Percentiles rank a stretch among this genome's conserved stretches.
Evolutionary conservation across 2,888 invertebrate species (phyloP).

Genomic region (Bruchidius siliquastri): DNA sequence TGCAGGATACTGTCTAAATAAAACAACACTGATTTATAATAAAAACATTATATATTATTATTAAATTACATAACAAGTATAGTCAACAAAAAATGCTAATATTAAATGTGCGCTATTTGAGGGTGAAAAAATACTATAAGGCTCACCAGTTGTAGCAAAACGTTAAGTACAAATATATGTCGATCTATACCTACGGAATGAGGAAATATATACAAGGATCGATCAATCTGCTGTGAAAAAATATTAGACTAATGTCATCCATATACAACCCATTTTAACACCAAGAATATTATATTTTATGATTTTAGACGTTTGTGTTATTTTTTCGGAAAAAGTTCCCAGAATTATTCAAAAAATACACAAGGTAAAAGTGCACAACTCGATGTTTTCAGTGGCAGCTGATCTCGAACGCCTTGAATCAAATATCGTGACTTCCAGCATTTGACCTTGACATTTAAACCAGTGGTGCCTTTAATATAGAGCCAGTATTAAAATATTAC

Average conservation of each 20-base stretch:
- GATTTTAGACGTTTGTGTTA: not conserved
- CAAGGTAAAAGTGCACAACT: too few species aligned
- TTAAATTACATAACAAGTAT: not conserved
- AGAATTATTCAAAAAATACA: too few species aligned
- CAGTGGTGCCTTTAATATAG: too few species aligned
- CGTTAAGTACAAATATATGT: not conserved
- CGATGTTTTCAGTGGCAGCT: too few species aligned
- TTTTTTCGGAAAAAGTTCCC: not conserved
- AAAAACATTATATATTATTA: not conserved
- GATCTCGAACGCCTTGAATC: too few species aligned
- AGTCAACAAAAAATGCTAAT: not conserved
- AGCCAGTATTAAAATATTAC: too few species aligned
- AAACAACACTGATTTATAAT: constrained; percentile 1
- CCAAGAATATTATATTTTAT: not conserved
- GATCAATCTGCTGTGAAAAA: not conserved
- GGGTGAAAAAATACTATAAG: not conserved
- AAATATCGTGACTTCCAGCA: too few species aligned
- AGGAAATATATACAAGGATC: not conserved
- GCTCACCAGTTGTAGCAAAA: not conserved
- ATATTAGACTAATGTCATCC: not conserved
- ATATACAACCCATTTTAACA: not conserved
- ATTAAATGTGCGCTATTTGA: not conserved
- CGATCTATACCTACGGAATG: not conserved
- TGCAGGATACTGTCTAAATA: not conserved
- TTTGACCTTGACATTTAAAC: too few species aligned